These are phyloP conservation scores for Tolypeutes matacus DNA, from an alignment of 2,797 vertebrate genomes.

Conservation along the genomic window DNA sequence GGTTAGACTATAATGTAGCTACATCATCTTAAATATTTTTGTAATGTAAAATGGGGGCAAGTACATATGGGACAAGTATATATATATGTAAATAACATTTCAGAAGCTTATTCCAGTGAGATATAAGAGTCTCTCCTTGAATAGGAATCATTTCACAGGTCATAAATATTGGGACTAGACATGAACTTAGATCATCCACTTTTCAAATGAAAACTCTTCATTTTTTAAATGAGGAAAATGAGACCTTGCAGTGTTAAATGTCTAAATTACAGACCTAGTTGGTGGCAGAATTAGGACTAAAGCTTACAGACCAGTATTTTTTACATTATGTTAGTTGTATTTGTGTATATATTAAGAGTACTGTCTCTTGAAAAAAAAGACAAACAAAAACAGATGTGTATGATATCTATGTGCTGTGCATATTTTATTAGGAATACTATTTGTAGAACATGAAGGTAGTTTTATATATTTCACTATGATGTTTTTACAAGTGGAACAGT, in stretches of 20 bases:
- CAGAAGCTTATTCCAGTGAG: background rate
- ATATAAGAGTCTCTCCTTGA: background rate
- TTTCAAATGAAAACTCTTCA: background rate
- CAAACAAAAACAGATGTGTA: conserved; percentile 64
- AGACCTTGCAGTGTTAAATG: background rate
- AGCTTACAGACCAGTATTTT: background rate
- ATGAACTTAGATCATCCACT: background rate
- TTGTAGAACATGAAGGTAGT: conserved; percentile 76
- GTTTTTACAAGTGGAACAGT: conserved; percentile 40
- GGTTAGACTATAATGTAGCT: background rate
- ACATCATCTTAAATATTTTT: conserved; percentile 22
- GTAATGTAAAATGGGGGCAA: background rate
- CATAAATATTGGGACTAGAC: background rate
- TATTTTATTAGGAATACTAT: conserved; percentile 77
- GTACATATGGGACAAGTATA: background rate
- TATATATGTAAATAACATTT: conserved; percentile 11
- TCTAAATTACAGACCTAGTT: background rate
- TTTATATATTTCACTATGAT: conserved; percentile 72
- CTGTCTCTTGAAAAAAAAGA: conserved; percentile 46
- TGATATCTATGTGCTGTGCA: conserved; percentile 77
- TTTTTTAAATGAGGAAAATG: background rate
- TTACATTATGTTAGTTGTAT: background rate
- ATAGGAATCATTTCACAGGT: background rate
- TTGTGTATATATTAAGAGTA: background rate
- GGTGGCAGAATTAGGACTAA: conserved; percentile 20